Evolutionary conservation across 1,140 invertebrate species (phyloP), one percentile per base, ranked within the genome.

Genomic region (Caenorhabditis remanei): DNA sequence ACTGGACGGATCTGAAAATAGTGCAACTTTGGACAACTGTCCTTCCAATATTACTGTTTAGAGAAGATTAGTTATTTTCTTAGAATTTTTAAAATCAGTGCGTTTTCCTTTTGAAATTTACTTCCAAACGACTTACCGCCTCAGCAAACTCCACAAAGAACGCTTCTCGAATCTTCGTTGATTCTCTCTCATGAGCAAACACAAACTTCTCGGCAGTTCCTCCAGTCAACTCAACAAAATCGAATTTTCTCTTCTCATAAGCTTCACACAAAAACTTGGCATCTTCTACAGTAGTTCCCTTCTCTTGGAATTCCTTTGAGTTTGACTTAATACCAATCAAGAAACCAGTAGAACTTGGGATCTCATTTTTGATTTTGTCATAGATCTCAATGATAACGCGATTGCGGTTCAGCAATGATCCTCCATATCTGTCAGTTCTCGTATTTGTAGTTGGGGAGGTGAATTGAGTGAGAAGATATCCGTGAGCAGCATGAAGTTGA

Each of bases 401-500:
- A 83, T 83, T 67, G 21, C 91, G 84, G 75, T 91, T 91, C 21
- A 87, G 71, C 7, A 87, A 9, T 21, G 84, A 82, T 8, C 90
- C 90, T 41, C 90, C 90, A 50, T 91, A 91, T 21, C 91, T 48
- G 84, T 91, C 90, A 0, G 67, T 90, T 21, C 90, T 83, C 21
- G 53, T 65, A 65, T 91, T 91, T 9, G 87, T 87, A 21, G 63
- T 85, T 7, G 90, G 84, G 16, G 88, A 90, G 2, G 88, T 55
- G 65, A 91, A 91, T 79, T 91, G 87, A 14, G 90, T 61, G 4
- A 91, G 53, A 2, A 91, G 75, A 65, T 91, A 91, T 14, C 90
- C 90, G 79, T 92, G 89, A 16, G 91, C 90, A 16, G 50, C 89
- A 83, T 91, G 91, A 21, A 92, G 48, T 83, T 90, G 50, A n/a